Evolutionary conservation across 2,888 invertebrate species (phyloP), one percentile per base, ranked within the genome.

Genomic region (Leptinotarsa juncta): DNA sequence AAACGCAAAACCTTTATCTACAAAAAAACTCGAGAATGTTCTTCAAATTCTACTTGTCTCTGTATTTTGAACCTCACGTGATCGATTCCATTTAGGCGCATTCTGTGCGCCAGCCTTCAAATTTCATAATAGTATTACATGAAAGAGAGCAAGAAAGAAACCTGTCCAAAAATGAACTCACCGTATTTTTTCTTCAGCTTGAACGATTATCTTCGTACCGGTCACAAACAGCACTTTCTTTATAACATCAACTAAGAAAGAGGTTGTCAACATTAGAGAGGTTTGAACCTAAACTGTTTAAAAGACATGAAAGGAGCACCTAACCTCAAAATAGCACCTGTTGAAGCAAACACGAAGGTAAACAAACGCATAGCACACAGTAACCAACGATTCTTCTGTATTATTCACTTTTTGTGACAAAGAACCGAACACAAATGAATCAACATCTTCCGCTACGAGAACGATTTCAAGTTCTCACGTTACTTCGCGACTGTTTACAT

Each of bases 181-280:
- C 81, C 80, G 80, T 78, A 81, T 75, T 81, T 81, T 49, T 77
- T 79, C 79, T 79, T 80, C 78, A 80, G 80, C 66, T 79, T 80
- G 79, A 53, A 26, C 18, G 55, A 10, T 53, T 67, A 65, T 60
- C 55, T 51, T 26, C 42, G 15, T 50, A 66, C 70, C 62, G 16
- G n/a, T 62, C 62, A 26, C 62, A 60, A 60, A 60, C 2, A 60
- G 5, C 15, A 60, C 12, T 23, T 4, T 26, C 0, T 12, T 18
- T 20, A 0, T 53, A 42, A 10, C 2, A 42, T 12, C 42, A 42
- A 42, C 53, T 7, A 53, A 53, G 12, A 26, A 60, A 23, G 15
- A 62, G n/a, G 32, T n/a, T 42, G 10, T 26, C 42, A 5, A 62
- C 26, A 62, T 32, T 62, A 62, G 32, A 32, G 4, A 15, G 42